These are phyloP conservation scores for Paralichthys olivaceus DNA, from an alignment of 2,113 vertebrate genomes.

Conservation along the genomic window DNA sequence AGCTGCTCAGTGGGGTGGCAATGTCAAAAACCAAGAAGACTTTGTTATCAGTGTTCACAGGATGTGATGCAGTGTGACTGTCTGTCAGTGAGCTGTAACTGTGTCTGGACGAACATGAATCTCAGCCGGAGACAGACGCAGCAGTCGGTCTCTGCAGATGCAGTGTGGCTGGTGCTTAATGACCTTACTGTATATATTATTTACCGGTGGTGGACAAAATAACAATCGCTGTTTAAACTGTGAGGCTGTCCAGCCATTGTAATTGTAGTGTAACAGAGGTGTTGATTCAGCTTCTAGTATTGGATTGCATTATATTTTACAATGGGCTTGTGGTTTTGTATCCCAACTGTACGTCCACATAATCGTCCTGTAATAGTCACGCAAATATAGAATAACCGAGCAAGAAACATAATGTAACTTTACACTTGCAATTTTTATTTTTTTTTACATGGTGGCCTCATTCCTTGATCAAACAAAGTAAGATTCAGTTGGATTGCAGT, in stretches of 20 bases:
- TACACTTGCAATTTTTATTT: too few species aligned
- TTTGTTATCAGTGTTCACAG: conserved; percentile 61
- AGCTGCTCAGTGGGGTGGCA: conserved; percentile 47
- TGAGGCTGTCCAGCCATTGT: background rate
- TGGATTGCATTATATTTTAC: background rate
- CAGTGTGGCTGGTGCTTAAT: conserved; percentile 25
- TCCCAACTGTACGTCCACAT: background rate
- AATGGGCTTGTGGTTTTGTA: background rate
- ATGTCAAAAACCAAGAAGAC: conserved; percentile 55
- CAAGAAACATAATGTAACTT: too few species aligned
- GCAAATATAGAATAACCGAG: too few species aligned
- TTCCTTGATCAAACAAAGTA: too few species aligned
- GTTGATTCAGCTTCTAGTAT: background rate
- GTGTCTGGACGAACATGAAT: conserved; percentile 40
- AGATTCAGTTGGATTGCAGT: too few species aligned
- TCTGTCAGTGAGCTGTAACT: conserved; percentile 50
- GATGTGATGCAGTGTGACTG: conserved; percentile 43
- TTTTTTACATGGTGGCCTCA: too few species aligned
- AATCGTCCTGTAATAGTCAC: too few species aligned
- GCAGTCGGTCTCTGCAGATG: conserved; percentile 31
- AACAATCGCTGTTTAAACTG: background rate
- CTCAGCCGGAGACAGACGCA: conserved; percentile 40
- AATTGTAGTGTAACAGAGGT: background rate
- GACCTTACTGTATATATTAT: conserved; percentile 31
- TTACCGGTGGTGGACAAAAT: conserved; percentile 43